Evolutionary conservation across 2,888 invertebrate genomes (phyloP), one percentile per base, ranked within the genome.

Genomic region (Cephus rjabovi): DNA sequence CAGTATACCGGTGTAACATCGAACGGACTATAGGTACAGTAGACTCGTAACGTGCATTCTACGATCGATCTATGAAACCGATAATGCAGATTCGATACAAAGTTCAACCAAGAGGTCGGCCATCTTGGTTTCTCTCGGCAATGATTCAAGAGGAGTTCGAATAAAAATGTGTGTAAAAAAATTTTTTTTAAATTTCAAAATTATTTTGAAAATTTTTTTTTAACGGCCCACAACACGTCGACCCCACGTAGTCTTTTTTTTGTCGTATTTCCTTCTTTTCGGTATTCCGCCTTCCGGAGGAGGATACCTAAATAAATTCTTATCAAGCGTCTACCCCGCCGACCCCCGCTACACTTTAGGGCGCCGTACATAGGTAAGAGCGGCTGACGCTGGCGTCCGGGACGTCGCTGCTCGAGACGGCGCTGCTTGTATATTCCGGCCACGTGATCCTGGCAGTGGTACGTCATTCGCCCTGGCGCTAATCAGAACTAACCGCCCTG

Each of bases 401-500:
- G 35, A 30, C 30, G 74, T 74, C 74, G 74, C 34, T 11, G 11
- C 1, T 9, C 31, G 37, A 74, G 34, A 74, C 23, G 37, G 12
- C 35, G 30, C 74, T 34, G 74, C 37, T 34, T 34, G 35, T 79
- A 88, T 87, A 91, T 91, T 90, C 91, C 83, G 84, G 86, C 86
- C 91, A 91, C 91, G 91, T 85, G 86, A 86, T 87, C 87, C 86
- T 85, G 87, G 85, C 89, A 90, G 90, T 90, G 91, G 90, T 91
- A 91, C 90, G 90, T 91, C 78, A 78, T 78, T 78, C 90, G 90
- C 86, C 86, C 89, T 85, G 88, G 86, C 89, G 90, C 91, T 91
- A 91, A 91, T 91, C 91, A 91, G 91, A 91, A 91, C 91, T 91
- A 91, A 91, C 91, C 89, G 91, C 87, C 87, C 87, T 86, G 86